phyloP scores from a whole-genome alignment of 2,113 vertebrate species.

The Ancistrus triradiatus region DNA sequence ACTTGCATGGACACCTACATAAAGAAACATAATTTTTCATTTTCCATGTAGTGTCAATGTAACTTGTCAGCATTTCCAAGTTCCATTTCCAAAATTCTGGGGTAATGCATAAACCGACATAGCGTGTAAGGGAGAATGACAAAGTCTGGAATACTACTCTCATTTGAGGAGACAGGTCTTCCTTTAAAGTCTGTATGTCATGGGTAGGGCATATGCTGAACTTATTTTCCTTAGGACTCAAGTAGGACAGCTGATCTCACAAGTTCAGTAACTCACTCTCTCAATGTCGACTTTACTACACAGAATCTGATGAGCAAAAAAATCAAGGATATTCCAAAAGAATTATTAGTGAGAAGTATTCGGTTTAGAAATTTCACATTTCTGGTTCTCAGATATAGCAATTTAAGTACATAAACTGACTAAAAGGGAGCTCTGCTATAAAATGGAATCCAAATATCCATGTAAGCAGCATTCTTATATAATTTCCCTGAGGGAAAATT shows the following conservation, averaged over 20 bases:
- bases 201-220: not conserved
- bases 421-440: too few relatives aligned
- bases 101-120: slow-evolving; percentile 52
- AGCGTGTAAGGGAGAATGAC: slow-evolving; percentile 18
- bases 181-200: slow-evolving; percentile 12
- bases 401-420: too few relatives aligned
- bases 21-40: slow-evolving; percentile 34
- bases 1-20: slow-evolving; percentile 37
- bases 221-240: not conserved
- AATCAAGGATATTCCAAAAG: too few relatives aligned
- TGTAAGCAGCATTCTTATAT: too few relatives aligned
- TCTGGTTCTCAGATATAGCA: too few relatives aligned
- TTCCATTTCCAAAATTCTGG: slow-evolving; percentile 48
- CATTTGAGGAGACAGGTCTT: slow-evolving; percentile 38
- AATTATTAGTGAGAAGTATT: too few relatives aligned
- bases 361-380: too few relatives aligned
- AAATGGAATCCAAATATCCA: too few relatives aligned
- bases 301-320: too few relatives aligned
- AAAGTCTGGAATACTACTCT: slow-evolving; percentile 47
- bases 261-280: not conserved
- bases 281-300: too few relatives aligned
- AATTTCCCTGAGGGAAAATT: too few relatives aligned
- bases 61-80: slow-evolving; percentile 55
- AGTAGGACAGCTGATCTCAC: not conserved
- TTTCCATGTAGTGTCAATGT: slow-evolving; percentile 51